Base-by-base conservation (phyloP, 1,140 invertebrate species). In the Tigriopus japonicus region DNA sequence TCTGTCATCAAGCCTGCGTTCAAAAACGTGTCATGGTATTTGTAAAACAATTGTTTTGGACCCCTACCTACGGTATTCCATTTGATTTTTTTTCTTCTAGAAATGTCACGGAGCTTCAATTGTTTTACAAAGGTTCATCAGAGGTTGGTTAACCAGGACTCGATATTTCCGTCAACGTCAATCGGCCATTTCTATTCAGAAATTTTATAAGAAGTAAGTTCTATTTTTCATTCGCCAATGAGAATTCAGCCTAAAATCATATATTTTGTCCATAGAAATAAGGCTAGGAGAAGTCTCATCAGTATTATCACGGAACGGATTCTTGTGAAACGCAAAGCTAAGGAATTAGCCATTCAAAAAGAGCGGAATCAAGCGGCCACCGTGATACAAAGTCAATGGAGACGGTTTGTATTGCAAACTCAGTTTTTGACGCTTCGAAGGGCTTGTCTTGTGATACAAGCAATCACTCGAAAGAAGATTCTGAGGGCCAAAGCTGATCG, bases 121-220 rank as follows among this genome's bases (percentile, higher is more conserved):
- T 42, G 13, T 56, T 10, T 64, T 69, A 45, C 67, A 68, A 52
- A 24, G 52, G 41, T 6, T 10, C 15, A 49, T 53, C 14, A 64
- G 67, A 45, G 41, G 42, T 1, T 54, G 62, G 35, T 6, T 55
- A 19, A 42, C 17, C 7, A 58, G 60, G 17, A 43, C 59, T 42
- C 28, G 63, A 45, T 64, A 35, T 45, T 6, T 35, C 17, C 63
- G 42, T 45, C 52, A 45, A 40, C 51, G 45, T 21, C 13, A 35
- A 40, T 65, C 68, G 17, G 56, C 64, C 9, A 45, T 65, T 9
- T 61, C 49, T 7, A 63, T 70, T 40, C 70, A 70, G 56, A 17
- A 58, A 15, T 23, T 35, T 0, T 66, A 60, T 15, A 62, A 66
- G 53, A 62, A 59, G 21, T 62, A 60, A 13, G 43, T 49, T 13